These are phyloP conservation scores for Prunella himalayana DNA, from an alignment of 2,113 vertebrate species.

Conservation along the genomic window DNA sequence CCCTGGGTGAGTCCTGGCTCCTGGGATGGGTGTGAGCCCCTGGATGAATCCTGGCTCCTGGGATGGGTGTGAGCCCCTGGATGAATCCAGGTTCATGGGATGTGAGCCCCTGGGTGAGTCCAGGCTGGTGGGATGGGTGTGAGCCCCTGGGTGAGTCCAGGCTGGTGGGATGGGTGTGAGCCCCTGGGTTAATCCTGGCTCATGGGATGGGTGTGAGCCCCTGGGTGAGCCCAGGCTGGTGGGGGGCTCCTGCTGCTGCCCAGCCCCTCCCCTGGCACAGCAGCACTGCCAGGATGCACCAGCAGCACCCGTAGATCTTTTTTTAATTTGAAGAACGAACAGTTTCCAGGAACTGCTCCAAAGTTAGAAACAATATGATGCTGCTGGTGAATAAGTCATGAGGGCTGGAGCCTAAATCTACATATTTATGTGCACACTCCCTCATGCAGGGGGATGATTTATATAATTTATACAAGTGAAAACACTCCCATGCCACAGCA, in stretches of 20 bases:
- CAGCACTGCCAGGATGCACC: not conserved
- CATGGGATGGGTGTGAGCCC: not conserved
- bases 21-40: not conserved
- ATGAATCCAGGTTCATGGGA: no score
- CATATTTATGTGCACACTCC: conserved; percentile 47
- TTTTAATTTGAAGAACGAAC: conserved; percentile 51
- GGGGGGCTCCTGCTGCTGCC: not conserved
- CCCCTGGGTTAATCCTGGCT: no score
- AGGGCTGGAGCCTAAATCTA: conserved; percentile 48
- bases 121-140: no score
- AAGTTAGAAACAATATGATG: conserved; percentile 66
- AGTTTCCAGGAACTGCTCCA: conserved; percentile 64
- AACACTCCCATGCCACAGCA: not conserved
- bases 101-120: no score
- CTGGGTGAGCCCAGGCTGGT: not conserved
- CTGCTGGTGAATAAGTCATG: conserved; percentile 66
- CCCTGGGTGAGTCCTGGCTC: no score
- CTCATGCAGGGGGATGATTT: not conserved
- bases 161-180: no score
- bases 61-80: not conserved
- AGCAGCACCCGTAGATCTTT: not conserved
- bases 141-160: no score
- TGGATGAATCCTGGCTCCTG: accelerated
- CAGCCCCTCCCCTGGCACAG: not conserved
- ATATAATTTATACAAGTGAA: not conserved